Conservation (phyloP, 2,888 invertebrate genomes). For the Xestia sexstrigata region DNA sequence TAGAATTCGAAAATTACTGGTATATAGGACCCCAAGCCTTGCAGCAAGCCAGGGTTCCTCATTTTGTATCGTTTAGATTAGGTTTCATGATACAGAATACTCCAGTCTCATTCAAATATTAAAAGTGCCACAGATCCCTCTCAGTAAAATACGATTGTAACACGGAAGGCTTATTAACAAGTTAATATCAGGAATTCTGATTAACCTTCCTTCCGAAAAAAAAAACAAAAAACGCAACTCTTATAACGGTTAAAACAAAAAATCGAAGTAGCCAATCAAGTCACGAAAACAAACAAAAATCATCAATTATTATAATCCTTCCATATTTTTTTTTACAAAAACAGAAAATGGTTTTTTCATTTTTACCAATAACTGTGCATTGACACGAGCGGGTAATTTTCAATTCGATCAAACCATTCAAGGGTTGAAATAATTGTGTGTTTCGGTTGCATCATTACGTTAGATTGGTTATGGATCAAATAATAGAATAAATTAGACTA, state of each 20-base stretch:
- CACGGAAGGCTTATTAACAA: background rate
- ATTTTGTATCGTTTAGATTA: background rate
- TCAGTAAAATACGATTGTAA: background rate
- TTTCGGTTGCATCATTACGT: conserved; percentile 57
- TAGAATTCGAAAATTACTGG: background rate
- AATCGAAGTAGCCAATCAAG: conserved; percentile 38
- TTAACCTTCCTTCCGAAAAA: background rate
- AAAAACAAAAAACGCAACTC: conserved; percentile 4
- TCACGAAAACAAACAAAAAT: conserved; percentile 57
- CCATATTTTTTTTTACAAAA: conserved; percentile 7
- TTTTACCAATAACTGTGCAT: conserved; percentile 49
- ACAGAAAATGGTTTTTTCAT: conserved; percentile 3
- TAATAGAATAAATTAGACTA: conserved; percentile 40
- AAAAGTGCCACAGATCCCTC: background rate
- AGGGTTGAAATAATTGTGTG: conserved; percentile 67
- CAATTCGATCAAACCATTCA: conserved; percentile 62
- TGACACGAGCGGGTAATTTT: conserved; percentile 64
- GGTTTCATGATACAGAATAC: background rate
- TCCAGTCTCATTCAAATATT: background rate
- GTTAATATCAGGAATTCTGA: too few relatives aligned
- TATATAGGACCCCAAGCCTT: background rate
- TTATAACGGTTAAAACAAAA: conserved; percentile 44
- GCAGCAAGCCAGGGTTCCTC: too few relatives aligned
- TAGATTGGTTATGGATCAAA: conserved; percentile 63
- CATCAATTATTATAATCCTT: conserved; percentile 48